Evolutionary conservation across 2,113 vertebrate genomes (phyloP).

Genomic region (Lampris incognitus): DNA sequence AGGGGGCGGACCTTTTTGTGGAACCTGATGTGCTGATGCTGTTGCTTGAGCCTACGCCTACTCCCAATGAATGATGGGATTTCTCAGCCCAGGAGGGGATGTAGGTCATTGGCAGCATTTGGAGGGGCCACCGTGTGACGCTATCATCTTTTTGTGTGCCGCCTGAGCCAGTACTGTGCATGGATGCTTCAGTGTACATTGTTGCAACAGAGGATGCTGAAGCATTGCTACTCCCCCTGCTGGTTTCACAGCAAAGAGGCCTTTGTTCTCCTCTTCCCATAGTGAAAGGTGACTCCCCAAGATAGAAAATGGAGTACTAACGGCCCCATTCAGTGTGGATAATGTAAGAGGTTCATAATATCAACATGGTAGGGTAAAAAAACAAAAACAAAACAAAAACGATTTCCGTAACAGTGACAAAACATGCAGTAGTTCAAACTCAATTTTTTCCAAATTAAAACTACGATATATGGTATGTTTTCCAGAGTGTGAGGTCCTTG

Average conservation of each 20-base stretch:
- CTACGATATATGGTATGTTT: too few species aligned
- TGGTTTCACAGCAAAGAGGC: constrained; percentile 3
- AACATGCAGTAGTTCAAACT: too few species aligned
- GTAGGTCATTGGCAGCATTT: constrained; percentile 56
- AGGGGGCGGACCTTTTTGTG: constrained; percentile 66
- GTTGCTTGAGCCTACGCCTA: constrained; percentile 50
- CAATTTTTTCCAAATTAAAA: too few species aligned
- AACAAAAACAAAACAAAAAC: not conserved
- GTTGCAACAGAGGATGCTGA: constrained; percentile 26
- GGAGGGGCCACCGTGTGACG: constrained; percentile 56
- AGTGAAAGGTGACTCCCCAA: constrained; percentile 41
- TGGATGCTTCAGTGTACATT: not conserved
- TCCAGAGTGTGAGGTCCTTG: too few species aligned
- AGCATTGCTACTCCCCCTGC: constrained; percentile 33
- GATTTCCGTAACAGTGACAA: too few species aligned
- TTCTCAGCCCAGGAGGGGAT: constrained; percentile 13
- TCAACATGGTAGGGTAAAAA: not conserved
- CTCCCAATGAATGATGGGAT: constrained; percentile 55
- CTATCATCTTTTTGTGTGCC: constrained; percentile 62
- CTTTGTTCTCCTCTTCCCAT: constrained; percentile 31
- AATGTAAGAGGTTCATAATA: not conserved
- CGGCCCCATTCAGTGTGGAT: constrained; percentile 1
- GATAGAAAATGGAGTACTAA: constrained; percentile 36
- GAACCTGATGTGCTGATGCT: constrained; percentile 50
- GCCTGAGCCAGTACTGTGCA: constrained; percentile 58